Conservation (phyloP, 2,888 invertebrate genomes). For the Drosophila picticornis region DNA sequence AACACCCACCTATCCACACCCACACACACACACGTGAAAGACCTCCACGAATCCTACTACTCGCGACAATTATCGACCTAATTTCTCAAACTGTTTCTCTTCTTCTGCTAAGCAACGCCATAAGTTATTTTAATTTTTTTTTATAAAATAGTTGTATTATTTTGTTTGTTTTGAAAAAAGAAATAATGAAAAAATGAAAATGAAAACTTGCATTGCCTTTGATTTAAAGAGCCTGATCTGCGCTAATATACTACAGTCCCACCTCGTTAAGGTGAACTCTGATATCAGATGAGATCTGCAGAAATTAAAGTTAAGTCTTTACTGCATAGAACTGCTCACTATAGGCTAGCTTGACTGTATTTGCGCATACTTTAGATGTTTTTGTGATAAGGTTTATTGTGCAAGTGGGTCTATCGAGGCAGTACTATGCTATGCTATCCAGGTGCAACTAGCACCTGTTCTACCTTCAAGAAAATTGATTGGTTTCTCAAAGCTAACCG, state of each 20-base stretch:
- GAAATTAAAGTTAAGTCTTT: background rate
- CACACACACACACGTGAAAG: constrained; percentile 25
- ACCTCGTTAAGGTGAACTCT: background rate
- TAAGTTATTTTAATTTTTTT: constrained; percentile 75
- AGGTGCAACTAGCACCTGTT: background rate
- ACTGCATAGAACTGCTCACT: background rate
- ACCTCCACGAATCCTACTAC: constrained; percentile 47
- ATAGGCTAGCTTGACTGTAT: background rate
- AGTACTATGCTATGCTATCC: background rate
- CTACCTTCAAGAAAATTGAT: too few species aligned
- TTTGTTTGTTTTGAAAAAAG: constrained; percentile 59
- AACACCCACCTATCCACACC: background rate
- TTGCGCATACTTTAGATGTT: background rate
- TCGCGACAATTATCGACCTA: constrained; percentile 35
- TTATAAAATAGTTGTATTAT: constrained; percentile 46
- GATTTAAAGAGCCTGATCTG: background rate
- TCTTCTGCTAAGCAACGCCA: constrained; percentile 41
- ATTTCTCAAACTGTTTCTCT: constrained; percentile 18
- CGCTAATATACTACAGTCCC: background rate
- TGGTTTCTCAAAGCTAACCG: background rate
- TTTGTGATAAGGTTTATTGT: background rate
- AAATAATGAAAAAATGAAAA: constrained; percentile 34
- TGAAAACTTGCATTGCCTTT: background rate
- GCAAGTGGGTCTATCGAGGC: background rate
- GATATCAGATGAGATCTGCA: background rate